A percentile compares a stretch with the other conserved stretches of the same genome.
Conservation (phyloP, 2,797 vertebrate species). For the Lepus townsendii region DNA sequence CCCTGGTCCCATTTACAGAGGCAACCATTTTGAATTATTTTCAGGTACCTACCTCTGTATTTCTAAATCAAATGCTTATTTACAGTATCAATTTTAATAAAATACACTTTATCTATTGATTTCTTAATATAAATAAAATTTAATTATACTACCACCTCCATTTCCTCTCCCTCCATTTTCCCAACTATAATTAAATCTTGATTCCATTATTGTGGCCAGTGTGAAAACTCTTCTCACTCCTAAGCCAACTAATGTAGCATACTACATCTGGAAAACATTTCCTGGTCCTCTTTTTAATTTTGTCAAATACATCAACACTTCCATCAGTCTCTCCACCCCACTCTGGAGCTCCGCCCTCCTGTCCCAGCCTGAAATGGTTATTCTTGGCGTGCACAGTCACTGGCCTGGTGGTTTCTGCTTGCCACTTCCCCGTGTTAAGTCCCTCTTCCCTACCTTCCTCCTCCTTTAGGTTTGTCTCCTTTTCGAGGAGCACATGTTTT, state of each 20-base stretch:
- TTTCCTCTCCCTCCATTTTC: background rate
- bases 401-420: background rate
- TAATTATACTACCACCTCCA: background rate
- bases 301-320: background rate
- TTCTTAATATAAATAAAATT: constrained; percentile 6
- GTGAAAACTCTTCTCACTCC: background rate
- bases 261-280: background rate
- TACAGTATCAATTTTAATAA: background rate
- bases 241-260: background rate
- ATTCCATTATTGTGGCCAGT: background rate
- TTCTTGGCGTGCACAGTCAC: no score
- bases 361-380: background rate
- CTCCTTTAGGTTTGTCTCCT: background rate
- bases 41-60: background rate
- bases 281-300: background rate
- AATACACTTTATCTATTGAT: background rate
- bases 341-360: background rate
- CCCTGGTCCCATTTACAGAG: background rate
- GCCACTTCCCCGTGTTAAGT: background rate
- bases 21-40: constrained; percentile 19
- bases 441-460: background rate
- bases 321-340: background rate
- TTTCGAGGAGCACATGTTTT: background rate
- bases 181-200: background rate
- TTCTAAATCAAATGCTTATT: background rate